Base-by-base conservation (phyloP, 37 sponge, comb jelly and placozoan species). In the Eunapius fragilis region DNA sequence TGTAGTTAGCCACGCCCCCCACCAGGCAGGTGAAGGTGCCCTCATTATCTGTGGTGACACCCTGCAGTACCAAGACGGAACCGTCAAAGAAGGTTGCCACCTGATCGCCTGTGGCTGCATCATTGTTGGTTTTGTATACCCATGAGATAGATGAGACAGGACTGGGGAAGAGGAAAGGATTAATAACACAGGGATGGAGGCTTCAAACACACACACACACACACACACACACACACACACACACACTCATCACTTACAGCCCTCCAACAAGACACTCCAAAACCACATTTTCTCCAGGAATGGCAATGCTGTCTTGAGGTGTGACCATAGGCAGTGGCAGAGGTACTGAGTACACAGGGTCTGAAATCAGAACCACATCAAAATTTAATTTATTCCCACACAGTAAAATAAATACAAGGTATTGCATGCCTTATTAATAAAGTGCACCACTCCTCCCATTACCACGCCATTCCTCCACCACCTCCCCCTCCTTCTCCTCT, bases 401-500 rank as follows among this genome's bases (percentile, higher is more conserved):
- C n/a, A 78, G 26, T 11, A 19, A 41, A 27, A 78, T 38, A 11
- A 37, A 13, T 13, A 1, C 27, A 37, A 25, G 26, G 25, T 19
- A 25, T n/a, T n/a, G 34, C 25, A 48, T 38, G 38, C 3, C 38
- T 22, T 38, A 3, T 19, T 6, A 7, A 71, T 9, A 23, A 11
- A 25, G 6, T 23, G 36, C 23, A 14, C 30, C 70, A 5, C 31
- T 71, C 26, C 41, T 79, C 87, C 37, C 74, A 70, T 74, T 37
- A 50, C 45, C 72, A 25, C 87, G 14, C 50, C 69, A 74, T 41
- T 75, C 2, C 78, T 72, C 80, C 23, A 72, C 31, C 49, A 28
- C 74, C 37, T 48, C 31, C 71, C 34, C 67, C 48, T 74, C 71
- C 75, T 41, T 80, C 71, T 74, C 26, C 80, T 17, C 73, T 47